phyloP scores from a whole-genome alignment of 1,140 invertebrate species.

The Trichonephila clavipes region DNA sequence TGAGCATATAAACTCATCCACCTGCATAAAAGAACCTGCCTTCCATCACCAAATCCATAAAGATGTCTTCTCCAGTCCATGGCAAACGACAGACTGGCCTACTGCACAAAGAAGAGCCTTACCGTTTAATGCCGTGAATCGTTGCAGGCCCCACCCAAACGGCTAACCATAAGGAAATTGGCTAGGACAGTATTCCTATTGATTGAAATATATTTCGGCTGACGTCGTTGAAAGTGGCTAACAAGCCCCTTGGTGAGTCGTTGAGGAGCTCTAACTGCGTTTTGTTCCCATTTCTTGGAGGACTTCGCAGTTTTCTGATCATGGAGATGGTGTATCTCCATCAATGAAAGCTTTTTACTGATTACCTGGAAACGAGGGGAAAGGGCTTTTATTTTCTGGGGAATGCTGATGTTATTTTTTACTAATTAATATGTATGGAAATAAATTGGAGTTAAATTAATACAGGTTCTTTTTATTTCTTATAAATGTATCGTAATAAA shows the following conservation, averaged over 20 bases:
- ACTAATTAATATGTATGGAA: too few species aligned
- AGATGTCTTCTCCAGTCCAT: neutral
- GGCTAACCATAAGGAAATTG: constrained; percentile 2
- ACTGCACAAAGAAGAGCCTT: neutral
- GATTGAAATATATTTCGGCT: constrained; percentile 37
- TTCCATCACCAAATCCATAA: neutral
- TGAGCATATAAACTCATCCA: neutral
- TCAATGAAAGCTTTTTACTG: neutral
- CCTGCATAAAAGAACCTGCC: neutral
- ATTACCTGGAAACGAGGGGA: neutral
- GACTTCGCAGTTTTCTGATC: neutral
- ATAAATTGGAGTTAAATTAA: too few species aligned
- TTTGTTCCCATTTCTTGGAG: neutral
- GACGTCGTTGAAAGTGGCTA: constrained; percentile 6
- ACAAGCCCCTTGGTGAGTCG: constrained; percentile 22
- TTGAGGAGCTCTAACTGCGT: neutral
- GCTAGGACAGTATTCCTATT: neutral
- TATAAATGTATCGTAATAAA: too few species aligned
- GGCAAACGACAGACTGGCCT: neutral
- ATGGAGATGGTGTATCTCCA: neutral
- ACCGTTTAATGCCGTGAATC: neutral
- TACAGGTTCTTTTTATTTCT: too few species aligned
- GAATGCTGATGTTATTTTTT: too few species aligned
- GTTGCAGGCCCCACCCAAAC: neutral
- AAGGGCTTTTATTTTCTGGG: neutral